Evolutionary conservation across 2,797 vertebrate species (phyloP).

Genomic region (Apogon talboti): DNA sequence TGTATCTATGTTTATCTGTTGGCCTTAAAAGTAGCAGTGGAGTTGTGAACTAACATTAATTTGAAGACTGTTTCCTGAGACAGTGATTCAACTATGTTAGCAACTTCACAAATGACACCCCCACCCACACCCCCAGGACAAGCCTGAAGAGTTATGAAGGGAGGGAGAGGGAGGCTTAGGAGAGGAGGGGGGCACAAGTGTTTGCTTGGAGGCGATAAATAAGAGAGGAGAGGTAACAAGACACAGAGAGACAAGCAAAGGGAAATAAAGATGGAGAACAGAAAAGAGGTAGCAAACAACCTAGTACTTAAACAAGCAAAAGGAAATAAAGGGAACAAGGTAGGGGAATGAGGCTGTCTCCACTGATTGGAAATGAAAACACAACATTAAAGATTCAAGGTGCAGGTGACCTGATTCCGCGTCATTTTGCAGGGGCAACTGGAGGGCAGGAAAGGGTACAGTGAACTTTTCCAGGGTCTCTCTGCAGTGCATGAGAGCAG

Average conservation of each 20-base stretch:
- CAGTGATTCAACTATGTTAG: constrained; percentile 44
- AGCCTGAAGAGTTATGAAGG: constrained; percentile 56
- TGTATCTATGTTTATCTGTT: constrained; percentile 21
- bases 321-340: neutral
- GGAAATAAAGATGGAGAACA: constrained; percentile 36
- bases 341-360: constrained; percentile 1
- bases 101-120: constrained; percentile 47
- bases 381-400: neutral
- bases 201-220: constrained; percentile 56
- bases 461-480: constrained; percentile 42
- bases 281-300: constrained; percentile 23
- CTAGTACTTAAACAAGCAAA: constrained; percentile 9
- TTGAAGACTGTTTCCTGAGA: constrained; percentile 61
- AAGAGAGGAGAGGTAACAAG: constrained; percentile 29
- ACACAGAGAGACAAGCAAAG: constrained; percentile 27
- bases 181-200: constrained; percentile 42
- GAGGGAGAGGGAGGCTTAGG: constrained; percentile 40
- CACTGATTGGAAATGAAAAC: constrained; percentile 1
- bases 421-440: constrained; percentile 7
- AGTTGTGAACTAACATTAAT: constrained; percentile 51
- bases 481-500: constrained; percentile 25
- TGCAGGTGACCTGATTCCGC: neutral
- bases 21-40: constrained; percentile 52
- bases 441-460: constrained; percentile 31
- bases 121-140: constrained; percentile 50